phyloP scores from a whole-genome alignment of 2,888 invertebrate genomes.

The Dendrolimus houi region DNA sequence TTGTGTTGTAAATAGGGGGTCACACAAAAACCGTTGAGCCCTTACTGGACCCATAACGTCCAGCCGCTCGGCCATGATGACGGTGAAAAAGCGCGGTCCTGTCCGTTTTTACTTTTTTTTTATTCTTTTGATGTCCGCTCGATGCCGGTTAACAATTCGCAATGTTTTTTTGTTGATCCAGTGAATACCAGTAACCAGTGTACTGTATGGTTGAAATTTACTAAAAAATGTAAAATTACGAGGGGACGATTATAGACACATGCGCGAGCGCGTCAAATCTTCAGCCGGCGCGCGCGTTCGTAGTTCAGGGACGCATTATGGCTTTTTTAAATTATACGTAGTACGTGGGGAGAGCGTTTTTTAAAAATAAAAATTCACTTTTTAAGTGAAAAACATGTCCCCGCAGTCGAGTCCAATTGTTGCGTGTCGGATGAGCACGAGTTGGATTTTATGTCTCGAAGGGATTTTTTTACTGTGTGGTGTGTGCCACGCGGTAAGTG shows the following conservation, averaged over 20 bases:
- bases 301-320: conserved; percentile 58
- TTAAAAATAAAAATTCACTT: conserved; percentile 70
- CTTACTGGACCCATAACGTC: conserved; percentile 63
- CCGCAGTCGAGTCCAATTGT: conserved; percentile 69
- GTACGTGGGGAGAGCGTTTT: conserved; percentile 57
- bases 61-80: conserved; percentile 56
- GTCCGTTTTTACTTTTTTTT: conserved; percentile 36
- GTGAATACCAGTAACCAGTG: conserved; percentile 55
- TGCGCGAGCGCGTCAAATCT: conserved; percentile 75
- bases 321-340: conserved; percentile 66
- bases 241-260: conserved; percentile 74
- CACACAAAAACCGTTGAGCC: conserved; percentile 74
- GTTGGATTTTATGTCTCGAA: conserved; percentile 64
- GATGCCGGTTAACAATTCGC: conserved; percentile 58
- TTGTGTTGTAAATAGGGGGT: conserved; percentile 72
- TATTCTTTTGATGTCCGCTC: conserved; percentile 51
- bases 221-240: conserved; percentile 63
- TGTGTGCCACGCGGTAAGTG: conserved; percentile 48
- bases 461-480: conserved; percentile 67
- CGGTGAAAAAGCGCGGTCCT: conserved; percentile 51
- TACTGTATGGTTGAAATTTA: conserved; percentile 57
- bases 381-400: conserved; percentile 69
- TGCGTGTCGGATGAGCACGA: conserved; percentile 76
- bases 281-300: conserved; percentile 70
- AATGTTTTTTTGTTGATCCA: conserved; percentile 38